Percentiles rank a stretch among this genome's conserved stretches.
phyloP scores from a whole-genome alignment of 2,888 invertebrate genomes.

The Cyaniris semiargus region DNA sequence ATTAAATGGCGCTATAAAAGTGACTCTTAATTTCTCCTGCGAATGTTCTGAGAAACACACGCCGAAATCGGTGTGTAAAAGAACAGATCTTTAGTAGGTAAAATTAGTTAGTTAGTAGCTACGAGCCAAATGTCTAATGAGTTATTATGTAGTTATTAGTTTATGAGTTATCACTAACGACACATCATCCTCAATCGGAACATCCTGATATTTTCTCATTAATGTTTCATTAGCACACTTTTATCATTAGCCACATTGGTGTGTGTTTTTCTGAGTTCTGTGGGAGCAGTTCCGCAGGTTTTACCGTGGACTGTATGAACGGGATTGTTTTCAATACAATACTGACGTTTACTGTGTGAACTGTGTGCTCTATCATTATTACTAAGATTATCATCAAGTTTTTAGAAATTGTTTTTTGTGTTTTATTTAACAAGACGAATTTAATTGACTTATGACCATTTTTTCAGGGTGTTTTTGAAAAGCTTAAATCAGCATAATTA shows the following conservation, averaged over 20 bases:
- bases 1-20: too few relatives aligned
- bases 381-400: background rate
- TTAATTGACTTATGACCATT: too few relatives aligned
- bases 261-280: background rate
- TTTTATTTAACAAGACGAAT: too few relatives aligned
- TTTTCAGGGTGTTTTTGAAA: too few relatives aligned
- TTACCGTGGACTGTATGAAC: background rate
- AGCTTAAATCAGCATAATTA: too few relatives aligned
- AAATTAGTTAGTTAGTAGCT: too few relatives aligned
- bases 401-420: background rate
- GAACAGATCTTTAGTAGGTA: too few relatives aligned
- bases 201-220: background rate
- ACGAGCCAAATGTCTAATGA: too few relatives aligned
- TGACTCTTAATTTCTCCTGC: too few relatives aligned
- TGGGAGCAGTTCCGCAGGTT: conserved; percentile 10
- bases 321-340: conserved; percentile 9
- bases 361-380: background rate
- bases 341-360: background rate
- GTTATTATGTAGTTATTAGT: too few relatives aligned
- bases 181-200: background rate
- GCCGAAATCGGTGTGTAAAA: too few relatives aligned
- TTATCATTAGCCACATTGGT: background rate
- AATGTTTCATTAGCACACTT: background rate
- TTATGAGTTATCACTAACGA: background rate
- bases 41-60: too few relatives aligned